Percentiles rank a stretch among this genome's conserved stretches.
phyloP scores from a whole-genome alignment of 2,113 vertebrate genomes.

The Tautogolabrus adspersus region DNA sequence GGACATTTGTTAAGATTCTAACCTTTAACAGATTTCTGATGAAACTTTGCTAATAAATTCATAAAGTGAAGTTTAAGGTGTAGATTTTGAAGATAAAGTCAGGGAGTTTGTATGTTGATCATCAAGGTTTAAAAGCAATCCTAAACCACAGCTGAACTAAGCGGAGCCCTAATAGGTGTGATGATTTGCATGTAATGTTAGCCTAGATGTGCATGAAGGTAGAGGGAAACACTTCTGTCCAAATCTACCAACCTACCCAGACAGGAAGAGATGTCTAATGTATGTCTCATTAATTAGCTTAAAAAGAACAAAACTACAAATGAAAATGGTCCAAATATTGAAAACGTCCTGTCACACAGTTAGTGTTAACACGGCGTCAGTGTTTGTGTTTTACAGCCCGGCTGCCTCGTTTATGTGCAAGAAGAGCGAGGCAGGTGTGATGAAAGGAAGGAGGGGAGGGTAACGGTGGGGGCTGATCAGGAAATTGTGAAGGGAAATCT shows the following conservation, averaged over 20 bases:
- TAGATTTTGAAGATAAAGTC: too few relatives aligned
- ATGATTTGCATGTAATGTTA: too few relatives aligned
- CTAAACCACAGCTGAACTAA: too few relatives aligned
- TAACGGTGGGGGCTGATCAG: constrained; percentile 56
- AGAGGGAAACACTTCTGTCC: neutral
- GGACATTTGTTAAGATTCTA: too few relatives aligned
- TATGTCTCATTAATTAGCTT: neutral
- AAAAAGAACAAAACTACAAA: neutral
- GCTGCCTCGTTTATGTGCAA: constrained; percentile 22
- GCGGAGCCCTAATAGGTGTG: too few relatives aligned
- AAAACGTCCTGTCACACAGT: neutral
- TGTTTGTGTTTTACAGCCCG: constrained; percentile 23
- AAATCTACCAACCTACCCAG: neutral
- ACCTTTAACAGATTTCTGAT: too few relatives aligned
- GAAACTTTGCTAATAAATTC: too few relatives aligned
- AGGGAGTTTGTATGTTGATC: too few relatives aligned
- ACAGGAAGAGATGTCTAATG: too few relatives aligned
- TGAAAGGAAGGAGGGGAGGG: constrained; percentile 37
- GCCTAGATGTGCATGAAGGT: too few relatives aligned
- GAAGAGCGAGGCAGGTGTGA: constrained; percentile 51
- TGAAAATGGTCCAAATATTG: neutral
- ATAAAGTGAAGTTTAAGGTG: too few relatives aligned
- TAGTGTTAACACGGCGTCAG: constrained; percentile 1
- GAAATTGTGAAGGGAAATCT: constrained; percentile 77
- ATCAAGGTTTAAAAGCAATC: too few relatives aligned